phyloP scores from a whole-genome alignment of 2,888 invertebrate genomes.

The Apamea sordens region DNA sequence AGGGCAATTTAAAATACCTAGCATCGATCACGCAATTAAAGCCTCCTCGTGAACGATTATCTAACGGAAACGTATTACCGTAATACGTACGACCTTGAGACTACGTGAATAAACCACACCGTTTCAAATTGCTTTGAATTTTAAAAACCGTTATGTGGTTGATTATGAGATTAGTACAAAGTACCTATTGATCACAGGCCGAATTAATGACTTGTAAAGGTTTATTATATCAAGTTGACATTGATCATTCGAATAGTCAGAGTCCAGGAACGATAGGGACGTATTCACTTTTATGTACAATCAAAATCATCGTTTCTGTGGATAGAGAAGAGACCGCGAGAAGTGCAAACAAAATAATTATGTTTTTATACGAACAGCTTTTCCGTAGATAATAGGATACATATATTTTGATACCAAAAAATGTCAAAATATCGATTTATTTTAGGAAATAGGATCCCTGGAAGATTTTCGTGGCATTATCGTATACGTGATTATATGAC shows the following conservation, averaged over 20 bases:
- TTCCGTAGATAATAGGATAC: neutral
- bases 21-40: conserved; percentile 50
- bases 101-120: conserved; percentile 3
- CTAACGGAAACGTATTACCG: conserved; percentile 31
- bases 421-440: neutral
- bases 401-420: neutral
- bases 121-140: conserved; percentile 9
- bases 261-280: neutral
- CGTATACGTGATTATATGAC: neutral
- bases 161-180: conserved; percentile 15
- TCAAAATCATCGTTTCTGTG: neutral
- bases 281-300: neutral
- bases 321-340: neutral
- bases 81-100: conserved; percentile 31
- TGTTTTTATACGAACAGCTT: neutral
- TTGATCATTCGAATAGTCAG: neutral
- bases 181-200: neutral
- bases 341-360: neutral
- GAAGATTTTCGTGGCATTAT: neutral
- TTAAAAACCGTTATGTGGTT: conserved; percentile 2
- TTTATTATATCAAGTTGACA: neutral
- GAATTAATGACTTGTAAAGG: neutral
- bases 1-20: conserved; percentile 29
- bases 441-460: neutral
- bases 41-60: conserved; percentile 43